These are phyloP conservation scores for Drosophila tropicalis DNA, from an alignment of 1,140 invertebrate genomes.

Conservation along the genomic window DNA sequence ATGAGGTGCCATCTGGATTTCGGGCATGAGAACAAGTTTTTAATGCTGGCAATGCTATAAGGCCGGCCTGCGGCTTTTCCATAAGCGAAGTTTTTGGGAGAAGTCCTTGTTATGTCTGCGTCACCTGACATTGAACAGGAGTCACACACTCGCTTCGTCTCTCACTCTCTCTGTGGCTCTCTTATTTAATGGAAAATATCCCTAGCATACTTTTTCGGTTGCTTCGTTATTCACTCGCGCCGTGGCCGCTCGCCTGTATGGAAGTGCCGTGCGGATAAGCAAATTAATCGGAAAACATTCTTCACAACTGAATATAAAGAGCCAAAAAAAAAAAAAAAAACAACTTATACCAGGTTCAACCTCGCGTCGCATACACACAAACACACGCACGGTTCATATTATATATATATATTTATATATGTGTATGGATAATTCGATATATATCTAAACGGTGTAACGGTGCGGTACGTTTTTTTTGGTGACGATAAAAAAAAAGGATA, in stretches of 20 bases:
- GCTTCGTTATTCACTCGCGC: slow-evolving; percentile 76
- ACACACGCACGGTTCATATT: slow-evolving; percentile 20
- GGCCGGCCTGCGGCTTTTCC: slow-evolving; percentile 71
- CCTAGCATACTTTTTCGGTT: slow-evolving; percentile 64
- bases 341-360: slow-evolving; percentile 36
- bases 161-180: not conserved
- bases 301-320: slow-evolving; percentile 1
- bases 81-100: slow-evolving; percentile 16
- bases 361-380: slow-evolving; percentile 44
- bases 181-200: slow-evolving; percentile 56
- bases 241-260: slow-evolving; percentile 73
- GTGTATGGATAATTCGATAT: slow-evolving; percentile 15
- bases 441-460: slow-evolving; percentile 40
- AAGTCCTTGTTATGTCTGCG: slow-evolving; percentile 47
- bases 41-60: slow-evolving; percentile 66
- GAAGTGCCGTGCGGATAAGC: slow-evolving; percentile 73
- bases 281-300: slow-evolving; percentile 21
- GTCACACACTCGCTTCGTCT: slow-evolving; percentile 5
- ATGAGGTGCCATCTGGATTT: slow-evolving; percentile 48
- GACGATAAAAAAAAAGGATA: slow-evolving; percentile 39
- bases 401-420: slow-evolving; percentile 33
- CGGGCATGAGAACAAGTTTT: not conserved
- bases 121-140: slow-evolving; percentile 81
- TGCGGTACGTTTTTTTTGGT: slow-evolving; percentile 10
- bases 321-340: slow-evolving; percentile 26